Conservation (phyloP, 1,140 invertebrate species). For the Meloidogyne chitwoodi region DNA sequence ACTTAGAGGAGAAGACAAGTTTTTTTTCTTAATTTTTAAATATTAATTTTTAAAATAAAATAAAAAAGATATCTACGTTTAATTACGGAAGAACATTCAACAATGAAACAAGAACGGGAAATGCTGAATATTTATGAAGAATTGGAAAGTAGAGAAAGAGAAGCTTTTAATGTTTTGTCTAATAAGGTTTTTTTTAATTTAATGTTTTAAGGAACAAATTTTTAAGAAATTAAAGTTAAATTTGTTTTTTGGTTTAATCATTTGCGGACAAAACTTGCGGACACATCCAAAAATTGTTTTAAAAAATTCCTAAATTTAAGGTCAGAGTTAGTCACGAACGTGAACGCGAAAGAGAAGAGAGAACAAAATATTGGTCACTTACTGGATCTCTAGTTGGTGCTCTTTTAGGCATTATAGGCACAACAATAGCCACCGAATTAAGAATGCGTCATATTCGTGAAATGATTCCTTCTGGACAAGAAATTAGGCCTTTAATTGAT, state of each 20-base stretch:
- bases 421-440: slow-evolving; percentile 68
- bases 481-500: slow-evolving; percentile 34
- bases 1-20: slow-evolving; percentile 68
- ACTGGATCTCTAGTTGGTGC: slow-evolving; percentile 71
- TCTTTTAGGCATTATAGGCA: slow-evolving; percentile 69
- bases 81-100: slow-evolving; percentile 63
- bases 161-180: slow-evolving; percentile 69
- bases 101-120: slow-evolving; percentile 42
- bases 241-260: no score
- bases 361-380: slow-evolving; percentile 75
- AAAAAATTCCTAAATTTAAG: slow-evolving; percentile 26
- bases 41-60: neutral
- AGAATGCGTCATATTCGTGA: slow-evolving; percentile 69
- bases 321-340: slow-evolving; percentile 72
- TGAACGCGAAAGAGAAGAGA: slow-evolving; percentile 71
- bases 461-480: slow-evolving; percentile 64
- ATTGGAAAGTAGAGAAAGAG: slow-evolving; percentile 66
- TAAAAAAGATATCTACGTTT: slow-evolving; percentile 65
- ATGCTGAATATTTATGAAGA: slow-evolving; percentile 57
- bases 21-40: neutral
- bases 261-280: neutral
- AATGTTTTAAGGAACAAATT: no score
- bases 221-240: no score
- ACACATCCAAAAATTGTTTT: neutral
- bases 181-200: slow-evolving; percentile 59